These are phyloP conservation scores for Platycheirus albimanus DNA, from an alignment of 2,888 invertebrate genomes.

Conservation along the genomic window DNA sequence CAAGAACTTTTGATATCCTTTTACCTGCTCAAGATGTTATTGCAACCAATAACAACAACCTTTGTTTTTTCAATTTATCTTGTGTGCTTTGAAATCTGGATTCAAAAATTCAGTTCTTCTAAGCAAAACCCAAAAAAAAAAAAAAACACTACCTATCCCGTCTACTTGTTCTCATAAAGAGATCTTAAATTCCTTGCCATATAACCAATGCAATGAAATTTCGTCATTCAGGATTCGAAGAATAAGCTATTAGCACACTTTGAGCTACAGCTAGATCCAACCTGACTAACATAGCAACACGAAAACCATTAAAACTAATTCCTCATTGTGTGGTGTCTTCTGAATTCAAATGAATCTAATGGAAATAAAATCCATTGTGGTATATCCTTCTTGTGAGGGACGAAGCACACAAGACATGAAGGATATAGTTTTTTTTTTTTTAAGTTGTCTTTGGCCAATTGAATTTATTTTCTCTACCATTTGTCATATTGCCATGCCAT, in stretches of 20 bases:
- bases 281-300: conserved; percentile 25
- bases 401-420: neutral
- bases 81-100: no score
- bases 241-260: conserved; percentile 3
- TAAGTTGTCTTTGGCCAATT: no score
- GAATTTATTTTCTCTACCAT: no score
- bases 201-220: neutral
- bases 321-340: conserved; percentile 22
- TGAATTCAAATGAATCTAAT: conserved; percentile 31
- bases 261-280: neutral
- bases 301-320: conserved; percentile 39
- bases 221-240: neutral
- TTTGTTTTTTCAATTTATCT: no score
- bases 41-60: no score
- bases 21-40: no score
- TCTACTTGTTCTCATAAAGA: neutral
- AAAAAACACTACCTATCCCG: neutral
- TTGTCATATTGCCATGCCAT: no score
- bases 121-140: neutral
- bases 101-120: no score
- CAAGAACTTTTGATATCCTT: no score
- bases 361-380: conserved; percentile 10
- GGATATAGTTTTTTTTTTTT: no score
- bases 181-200: neutral
- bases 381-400: neutral